Evolutionary conservation across 2,113 vertebrate genomes (phyloP), one percentile per base, ranked within the genome.

Genomic region (Leuciscus idus): DNA sequence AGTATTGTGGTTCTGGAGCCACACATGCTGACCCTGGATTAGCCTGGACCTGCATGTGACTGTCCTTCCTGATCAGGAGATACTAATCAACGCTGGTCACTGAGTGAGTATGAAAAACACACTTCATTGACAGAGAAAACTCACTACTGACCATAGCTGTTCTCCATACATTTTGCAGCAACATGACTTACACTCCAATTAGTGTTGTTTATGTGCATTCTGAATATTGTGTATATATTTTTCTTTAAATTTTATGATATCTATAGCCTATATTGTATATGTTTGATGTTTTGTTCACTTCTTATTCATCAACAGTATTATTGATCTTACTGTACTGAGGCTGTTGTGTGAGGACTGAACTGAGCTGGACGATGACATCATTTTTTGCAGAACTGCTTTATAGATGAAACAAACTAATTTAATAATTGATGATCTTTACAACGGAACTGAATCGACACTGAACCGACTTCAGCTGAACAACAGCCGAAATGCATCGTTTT

Each of bases 11-110:
- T 80, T 80, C 55, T 61, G 50, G 33, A 72, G 9, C 30, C 55
- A 59, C 55, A 79, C 23, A 17, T 46, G 23, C 59, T 81, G 79
- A 81, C 59, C 79, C 79, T 66, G 4, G 39, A 81, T 64, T 28
- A 46, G 57, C 78, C 59, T 26, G 73, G 43, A 75, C n/a, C 73
- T 48, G 43, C 76, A 57, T 81, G 59, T 48, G 59, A 64, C 59
- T 2, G 17, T 1, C 39, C 23, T 64, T 81, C 59, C 59, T 81
- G 79, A 66, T 48, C 57, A 43, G 57, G 59, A 81, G 59, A 46
- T 46, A 26, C 36, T 62, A n/a, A 62, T 81, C 78, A 46, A 28
- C 6, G 4, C 4, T 78, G 19, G 4, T 36, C 17, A 59, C 76
- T 59, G 12, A 61, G 55, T 17, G 12, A 36, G 11, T 19, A 81